phyloP scores from a whole-genome alignment of 2,888 invertebrate species.

The Plusia festucae region DNA sequence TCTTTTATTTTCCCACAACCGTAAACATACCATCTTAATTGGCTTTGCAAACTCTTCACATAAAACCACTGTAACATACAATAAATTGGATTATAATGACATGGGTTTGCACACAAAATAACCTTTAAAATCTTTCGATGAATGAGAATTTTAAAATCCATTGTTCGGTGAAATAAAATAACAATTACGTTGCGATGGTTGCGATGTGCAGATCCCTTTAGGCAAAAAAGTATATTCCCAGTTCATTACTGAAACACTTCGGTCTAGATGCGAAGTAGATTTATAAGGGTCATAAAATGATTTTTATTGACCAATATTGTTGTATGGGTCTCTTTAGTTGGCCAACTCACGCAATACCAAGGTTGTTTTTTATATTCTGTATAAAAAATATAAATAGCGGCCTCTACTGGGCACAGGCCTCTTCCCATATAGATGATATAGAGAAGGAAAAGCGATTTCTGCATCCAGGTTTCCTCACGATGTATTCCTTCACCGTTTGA shows the following conservation, averaged over 20 bases:
- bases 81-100: neutral
- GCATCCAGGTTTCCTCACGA: too few relatives aligned
- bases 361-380: constrained; percentile 19
- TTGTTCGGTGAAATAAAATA: neutral
- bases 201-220: constrained; percentile 10
- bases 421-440: too few relatives aligned
- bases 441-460: too few relatives aligned
- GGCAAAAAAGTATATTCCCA: constrained; percentile 31
- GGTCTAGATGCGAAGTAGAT: constrained; percentile 37
- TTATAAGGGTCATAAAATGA: constrained; percentile 50
- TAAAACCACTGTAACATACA: neutral
- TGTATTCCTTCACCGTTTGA: too few relatives aligned
- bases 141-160: neutral
- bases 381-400: constrained; percentile 3
- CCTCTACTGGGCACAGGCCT: too few relatives aligned
- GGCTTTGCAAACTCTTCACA: neutral
- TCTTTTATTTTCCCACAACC: neutral
- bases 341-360: constrained; percentile 39
- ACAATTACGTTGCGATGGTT: constrained; percentile 19
- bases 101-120: neutral
- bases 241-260: constrained; percentile 46
- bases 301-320: constrained; percentile 46
- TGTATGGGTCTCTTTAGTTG: constrained; percentile 34
- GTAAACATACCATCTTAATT: constrained; percentile 7
- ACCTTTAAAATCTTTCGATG: constrained; percentile 1